Percentiles rank a stretch among this genome's conserved stretches.
Conservation (phyloP, 2,113 vertebrate species). For the Vombatus ursinus region DNA sequence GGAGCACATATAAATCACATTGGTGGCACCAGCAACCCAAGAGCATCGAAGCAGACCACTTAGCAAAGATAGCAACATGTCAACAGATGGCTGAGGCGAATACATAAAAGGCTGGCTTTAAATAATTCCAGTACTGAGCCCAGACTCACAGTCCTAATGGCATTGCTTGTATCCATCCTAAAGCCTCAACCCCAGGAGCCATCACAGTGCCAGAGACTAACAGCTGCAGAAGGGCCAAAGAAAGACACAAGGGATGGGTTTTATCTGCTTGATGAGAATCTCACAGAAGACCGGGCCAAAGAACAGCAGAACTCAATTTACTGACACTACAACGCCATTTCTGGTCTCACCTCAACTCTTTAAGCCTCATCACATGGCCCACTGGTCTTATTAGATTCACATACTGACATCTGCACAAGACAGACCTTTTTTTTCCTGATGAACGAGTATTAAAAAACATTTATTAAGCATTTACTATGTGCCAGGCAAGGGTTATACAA, state of each 20-base stretch:
- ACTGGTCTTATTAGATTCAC: neutral
- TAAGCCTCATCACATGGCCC: neutral
- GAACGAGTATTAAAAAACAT: neutral
- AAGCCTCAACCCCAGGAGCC: neutral
- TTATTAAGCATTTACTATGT: neutral
- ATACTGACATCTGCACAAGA: no score
- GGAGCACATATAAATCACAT: constrained; percentile 12
- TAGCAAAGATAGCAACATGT: constrained; percentile 11
- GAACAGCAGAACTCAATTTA: neutral
- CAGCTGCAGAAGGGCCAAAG: neutral
- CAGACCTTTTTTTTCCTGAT: neutral
- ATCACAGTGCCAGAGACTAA: neutral
- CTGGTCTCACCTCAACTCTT: neutral
- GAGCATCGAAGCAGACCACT: neutral
- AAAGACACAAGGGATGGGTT: neutral
- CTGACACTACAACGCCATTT: neutral
- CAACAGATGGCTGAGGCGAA: neutral
- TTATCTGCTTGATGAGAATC: neutral
- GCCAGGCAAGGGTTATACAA: neutral
- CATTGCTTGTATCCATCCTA: neutral
- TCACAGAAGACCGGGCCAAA: neutral
- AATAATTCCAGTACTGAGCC: neutral
- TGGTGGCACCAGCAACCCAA: neutral
- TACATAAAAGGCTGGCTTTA: neutral
- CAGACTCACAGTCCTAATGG: neutral